Evolutionary conservation across 2,797 vertebrate genomes (phyloP).

Genomic region (Staurois parvus): DNA sequence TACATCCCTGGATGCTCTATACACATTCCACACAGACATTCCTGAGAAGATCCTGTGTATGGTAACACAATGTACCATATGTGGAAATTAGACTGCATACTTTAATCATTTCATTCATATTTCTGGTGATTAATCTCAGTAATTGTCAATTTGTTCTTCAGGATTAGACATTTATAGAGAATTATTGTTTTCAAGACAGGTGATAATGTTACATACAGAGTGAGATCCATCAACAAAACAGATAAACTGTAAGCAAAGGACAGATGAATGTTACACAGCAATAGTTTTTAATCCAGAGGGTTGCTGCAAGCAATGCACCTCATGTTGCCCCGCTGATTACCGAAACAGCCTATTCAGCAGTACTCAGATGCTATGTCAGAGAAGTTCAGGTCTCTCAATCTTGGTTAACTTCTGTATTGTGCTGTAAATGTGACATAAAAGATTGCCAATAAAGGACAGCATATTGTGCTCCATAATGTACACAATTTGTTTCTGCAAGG

Average conservation of each 20-base stretch:
- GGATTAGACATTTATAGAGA: constrained; percentile 2
- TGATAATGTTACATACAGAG: constrained; percentile 21
- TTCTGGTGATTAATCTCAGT: constrained; percentile 10
- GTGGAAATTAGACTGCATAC: background rate
- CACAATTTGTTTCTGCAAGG: background rate
- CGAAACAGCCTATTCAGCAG: constrained; percentile 15
- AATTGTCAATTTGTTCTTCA: constrained; percentile 7
- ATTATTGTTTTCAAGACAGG: constrained; percentile 35
- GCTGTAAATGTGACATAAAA: constrained; percentile 18
- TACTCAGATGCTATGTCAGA: constrained; percentile 16
- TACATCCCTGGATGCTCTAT: background rate
- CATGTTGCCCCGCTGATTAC: constrained; percentile 10
- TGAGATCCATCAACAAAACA: background rate
- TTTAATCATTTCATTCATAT: constrained; percentile 5
- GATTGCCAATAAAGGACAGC: constrained; percentile 12
- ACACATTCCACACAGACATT: background rate
- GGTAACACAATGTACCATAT: background rate
- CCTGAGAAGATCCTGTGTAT: background rate
- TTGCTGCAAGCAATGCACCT: constrained; percentile 26
- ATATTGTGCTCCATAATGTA: constrained; percentile 34
- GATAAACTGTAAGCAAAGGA: constrained; percentile 2
- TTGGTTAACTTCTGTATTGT: background rate
- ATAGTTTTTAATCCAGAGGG: constrained; percentile 23
- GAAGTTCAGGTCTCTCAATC: constrained; percentile 3
- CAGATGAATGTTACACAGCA: constrained; percentile 33